Conservation (phyloP, 2,113 vertebrate species). For the Tretioscincus oriximinensis region DNA sequence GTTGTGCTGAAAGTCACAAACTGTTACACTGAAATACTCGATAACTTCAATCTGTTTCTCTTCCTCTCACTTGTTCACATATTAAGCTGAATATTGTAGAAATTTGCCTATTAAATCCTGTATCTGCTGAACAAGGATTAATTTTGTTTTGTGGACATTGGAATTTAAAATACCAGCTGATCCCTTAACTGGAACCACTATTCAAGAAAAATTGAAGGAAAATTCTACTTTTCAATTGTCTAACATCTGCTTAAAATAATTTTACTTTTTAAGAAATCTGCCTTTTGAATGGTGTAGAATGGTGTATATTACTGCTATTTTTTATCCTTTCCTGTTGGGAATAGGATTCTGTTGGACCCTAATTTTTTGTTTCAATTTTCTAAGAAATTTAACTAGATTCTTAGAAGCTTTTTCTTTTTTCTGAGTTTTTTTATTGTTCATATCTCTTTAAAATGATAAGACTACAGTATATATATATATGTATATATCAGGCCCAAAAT, state of each 20-base stretch:
- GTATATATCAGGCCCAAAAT: neutral
- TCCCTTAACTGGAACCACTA: neutral
- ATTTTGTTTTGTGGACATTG: neutral
- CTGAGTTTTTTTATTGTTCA: neutral
- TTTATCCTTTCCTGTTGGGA: neutral
- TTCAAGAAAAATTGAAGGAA: neutral
- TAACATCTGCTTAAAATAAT: neutral
- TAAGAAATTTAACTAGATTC: neutral
- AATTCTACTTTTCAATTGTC: neutral
- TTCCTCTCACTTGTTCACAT: neutral
- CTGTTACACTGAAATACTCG: neutral
- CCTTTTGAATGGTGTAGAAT: neutral
- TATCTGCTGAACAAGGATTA: neutral
- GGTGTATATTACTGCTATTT: neutral
- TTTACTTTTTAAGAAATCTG: neutral
- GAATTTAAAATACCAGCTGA: neutral
- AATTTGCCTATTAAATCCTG: neutral
- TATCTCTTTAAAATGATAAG: conserved; percentile 16
- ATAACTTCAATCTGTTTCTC: neutral
- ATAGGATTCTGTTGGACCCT: neutral
- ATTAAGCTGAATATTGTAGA: neutral
- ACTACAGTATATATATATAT: no score
- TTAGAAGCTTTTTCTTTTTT: neutral
- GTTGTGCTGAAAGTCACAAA: neutral
- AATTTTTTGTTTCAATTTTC: neutral